Evolutionary conservation across 2,113 vertebrate species (phyloP), one percentile per base, ranked within the genome.

Genomic region (Calidris pugnax): DNA sequence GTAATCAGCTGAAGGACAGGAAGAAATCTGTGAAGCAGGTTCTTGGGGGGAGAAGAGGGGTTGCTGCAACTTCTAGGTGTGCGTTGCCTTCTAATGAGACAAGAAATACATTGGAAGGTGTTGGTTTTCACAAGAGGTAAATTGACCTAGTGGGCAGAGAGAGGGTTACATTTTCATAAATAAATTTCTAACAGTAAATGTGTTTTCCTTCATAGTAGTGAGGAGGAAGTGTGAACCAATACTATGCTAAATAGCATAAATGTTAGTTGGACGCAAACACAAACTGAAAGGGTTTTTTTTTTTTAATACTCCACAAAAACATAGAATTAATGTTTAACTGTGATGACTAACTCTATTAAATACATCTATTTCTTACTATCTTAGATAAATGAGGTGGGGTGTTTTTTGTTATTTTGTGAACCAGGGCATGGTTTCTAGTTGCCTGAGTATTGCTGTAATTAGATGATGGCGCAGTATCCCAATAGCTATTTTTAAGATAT

Each of bases 331-430:
- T 68, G 30, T 50, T 88, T 92, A 94, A 90, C 88, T 75, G 50
- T 86, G 76, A 80, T 93, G 55, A 90, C 35, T 90, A 89, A 88
- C 84, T 79, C 32, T n/a, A 66, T 88, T 94, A 87, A 90, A 79
- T 37, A 37, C 32, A 41, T 81, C 33, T 85, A 84, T 88, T 80
- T 93, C 41, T 85, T 80, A 53, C 72, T 93, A 53, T 77, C 6
- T 73, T 66, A 84, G 59, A 74, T 73, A 76, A 90, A 83, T 66
- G 50, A 41, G 39, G 39, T 10, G 39, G 39, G 39, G 10, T 41
- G 4, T 41, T 41, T 41, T 41, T 90, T 88, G 5, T 81, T 64
- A 66, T 71, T 88, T 37, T 62, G 16, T 37, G 26, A 62, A 37
- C 59, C 59, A 33, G 72, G 79, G 27, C 28, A 66, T 51, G 24